phyloP scores from a whole-genome alignment of 2,888 invertebrate genomes.

The Ophioninae sp. region DNA sequence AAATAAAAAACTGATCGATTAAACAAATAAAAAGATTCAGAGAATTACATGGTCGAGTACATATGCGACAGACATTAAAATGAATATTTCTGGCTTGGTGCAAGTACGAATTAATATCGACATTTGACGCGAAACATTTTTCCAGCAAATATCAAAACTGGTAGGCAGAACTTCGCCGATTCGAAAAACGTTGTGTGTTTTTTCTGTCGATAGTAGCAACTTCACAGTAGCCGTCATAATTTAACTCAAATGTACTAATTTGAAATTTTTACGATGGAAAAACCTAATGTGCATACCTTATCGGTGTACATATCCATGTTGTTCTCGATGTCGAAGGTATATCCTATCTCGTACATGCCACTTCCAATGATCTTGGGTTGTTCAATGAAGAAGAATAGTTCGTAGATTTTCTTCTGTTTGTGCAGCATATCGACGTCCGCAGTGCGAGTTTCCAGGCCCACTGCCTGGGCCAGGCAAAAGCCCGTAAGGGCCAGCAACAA shows the following conservation, averaged over 20 bases:
- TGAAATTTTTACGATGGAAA: background rate
- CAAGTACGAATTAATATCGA: too few relatives aligned
- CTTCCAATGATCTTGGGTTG: slow-evolving; percentile 73
- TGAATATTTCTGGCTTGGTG: too few relatives aligned
- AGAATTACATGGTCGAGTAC: background rate
- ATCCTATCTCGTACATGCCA: slow-evolving; percentile 75
- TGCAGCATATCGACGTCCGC: slow-evolving; percentile 78
- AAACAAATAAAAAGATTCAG: background rate
- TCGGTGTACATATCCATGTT: slow-evolving; percentile 75
- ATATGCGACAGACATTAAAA: too few relatives aligned
- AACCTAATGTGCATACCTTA: slow-evolving; percentile 68
- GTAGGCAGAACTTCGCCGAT: background rate
- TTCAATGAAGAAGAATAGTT: slow-evolving; percentile 75
- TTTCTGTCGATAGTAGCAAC: background rate
- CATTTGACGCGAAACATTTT: background rate
- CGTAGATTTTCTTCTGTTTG: slow-evolving; percentile 78
- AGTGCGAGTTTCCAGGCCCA: slow-evolving; percentile 66
- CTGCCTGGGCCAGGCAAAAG: slow-evolving; percentile 69
- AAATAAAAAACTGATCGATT: background rate
- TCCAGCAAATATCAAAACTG: background rate
- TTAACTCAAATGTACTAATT: background rate
- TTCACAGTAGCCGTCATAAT: background rate
- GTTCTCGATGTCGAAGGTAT: slow-evolving; percentile 73
- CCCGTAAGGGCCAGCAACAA: slow-evolving; percentile 71
- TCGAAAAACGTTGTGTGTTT: background rate